Evolutionary conservation across 2,888 invertebrate species (phyloP), one percentile per base, ranked within the genome.

Genomic region (Rhamnusium bicolor): DNA sequence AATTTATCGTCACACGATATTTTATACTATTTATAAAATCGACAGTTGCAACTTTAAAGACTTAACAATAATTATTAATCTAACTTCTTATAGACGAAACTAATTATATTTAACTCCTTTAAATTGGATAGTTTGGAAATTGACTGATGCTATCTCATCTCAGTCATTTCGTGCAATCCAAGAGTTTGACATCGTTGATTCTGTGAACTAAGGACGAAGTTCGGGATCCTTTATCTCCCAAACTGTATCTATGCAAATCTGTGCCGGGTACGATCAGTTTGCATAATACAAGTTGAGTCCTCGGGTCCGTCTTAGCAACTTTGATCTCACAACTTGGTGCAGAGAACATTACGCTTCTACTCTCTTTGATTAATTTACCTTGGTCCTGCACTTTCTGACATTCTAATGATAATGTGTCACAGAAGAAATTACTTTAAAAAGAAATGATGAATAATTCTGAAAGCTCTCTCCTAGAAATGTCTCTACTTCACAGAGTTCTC

Each of bases 361-460:
- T 29, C 68, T 60, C 72, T 68, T 68, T 72, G 72, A 72, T 72
- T 72, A 72, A 72, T 72, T 72, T 68, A 72, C 72, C 61, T 72
- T 72, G 68, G 67, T 18, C 67, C 66, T 71, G 65, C 66, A 71
- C 51, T 66, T 66, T 51, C 65, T 40, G 58, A 49, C 71, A 24
- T 27, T 32, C 60, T 49, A 29, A 69, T 60, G 68, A 69, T 69
- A 60, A 68, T 60, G 51, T 46, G 51, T 60, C 60, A 29, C 60
- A 29, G 60, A 27, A 24, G 29, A 69, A 69, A 60, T 60, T 60
- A 29, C 60, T 49, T 24, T 46, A 51, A 19, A 67, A 49, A 69
- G 51, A 60, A 60, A 49, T 19, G 58, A 69, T 69, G 68, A 69
- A 69, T 69, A 69, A 69, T 69, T 69, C 60, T 29, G 12, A 51